Conservation (phyloP, 2,797 vertebrate species). For the Hippoglossus hippoglossus region DNA sequence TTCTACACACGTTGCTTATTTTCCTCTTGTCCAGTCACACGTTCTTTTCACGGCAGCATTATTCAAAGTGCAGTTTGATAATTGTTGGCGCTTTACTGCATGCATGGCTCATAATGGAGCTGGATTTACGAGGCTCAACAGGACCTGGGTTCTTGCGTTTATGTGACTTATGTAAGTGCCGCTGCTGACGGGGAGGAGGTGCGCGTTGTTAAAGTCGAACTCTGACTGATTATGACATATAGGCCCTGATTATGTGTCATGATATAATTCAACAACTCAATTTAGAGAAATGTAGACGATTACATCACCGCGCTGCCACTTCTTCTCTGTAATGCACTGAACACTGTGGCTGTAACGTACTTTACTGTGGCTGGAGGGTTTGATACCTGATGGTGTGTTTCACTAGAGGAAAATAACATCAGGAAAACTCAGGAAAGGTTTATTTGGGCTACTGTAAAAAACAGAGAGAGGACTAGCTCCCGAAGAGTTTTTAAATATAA, state of each 20-base stretch:
- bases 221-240: slow-evolving; percentile 62
- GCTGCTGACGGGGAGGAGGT: slow-evolving; percentile 41
- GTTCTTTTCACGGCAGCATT: slow-evolving; percentile 44
- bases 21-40: slow-evolving; percentile 43
- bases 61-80: slow-evolving; percentile 42
- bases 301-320: slow-evolving; percentile 16
- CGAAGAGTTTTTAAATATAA: too few species aligned
- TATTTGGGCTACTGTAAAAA: too few species aligned
- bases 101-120: slow-evolving; percentile 8
- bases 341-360: not conserved
- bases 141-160: slow-evolving; percentile 54
- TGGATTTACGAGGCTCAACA: slow-evolving; percentile 36
- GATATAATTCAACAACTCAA: slow-evolving; percentile 37
- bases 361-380: not conserved
- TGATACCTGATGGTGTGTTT: not conserved
- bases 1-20: slow-evolving; percentile 35
- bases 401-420: not conserved
- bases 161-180: slow-evolving; percentile 62
- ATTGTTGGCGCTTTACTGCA: slow-evolving; percentile 22
- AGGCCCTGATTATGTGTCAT: slow-evolving; percentile 51
- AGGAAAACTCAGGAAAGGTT: too few species aligned
- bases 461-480: too few species aligned
- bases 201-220: slow-evolving; percentile 60
- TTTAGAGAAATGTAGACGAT: slow-evolving; percentile 6
- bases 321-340: not conserved